These are phyloP conservation scores for Geophilus truncorum DNA, from an alignment of 2,888 invertebrate species.

Conservation along the genomic window DNA sequence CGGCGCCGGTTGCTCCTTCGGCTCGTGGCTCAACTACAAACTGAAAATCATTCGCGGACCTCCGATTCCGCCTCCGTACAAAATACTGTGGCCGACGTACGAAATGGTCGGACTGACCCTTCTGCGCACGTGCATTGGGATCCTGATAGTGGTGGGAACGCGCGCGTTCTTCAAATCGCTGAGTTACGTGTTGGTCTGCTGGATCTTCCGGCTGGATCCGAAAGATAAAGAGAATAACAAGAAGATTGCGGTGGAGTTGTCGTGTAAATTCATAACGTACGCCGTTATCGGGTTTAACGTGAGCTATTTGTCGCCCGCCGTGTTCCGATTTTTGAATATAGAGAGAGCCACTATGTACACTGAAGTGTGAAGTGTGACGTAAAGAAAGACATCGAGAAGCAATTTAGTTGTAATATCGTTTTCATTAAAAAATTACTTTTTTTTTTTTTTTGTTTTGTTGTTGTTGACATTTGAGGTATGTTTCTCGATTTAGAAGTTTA, in stretches of 20 bases:
- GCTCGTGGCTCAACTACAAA: constrained; percentile 79
- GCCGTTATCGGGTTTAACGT: constrained; percentile 73
- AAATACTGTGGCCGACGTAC: constrained; percentile 71
- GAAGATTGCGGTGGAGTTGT: constrained; percentile 71
- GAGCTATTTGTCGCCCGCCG: constrained; percentile 67
- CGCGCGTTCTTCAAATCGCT: constrained; percentile 62
- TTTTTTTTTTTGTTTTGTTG: background rate
- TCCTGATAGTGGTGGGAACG: constrained; percentile 66
- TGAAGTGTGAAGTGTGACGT: constrained; percentile 67
- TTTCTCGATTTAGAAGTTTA: too few species aligned
- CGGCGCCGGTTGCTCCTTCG: constrained; percentile 68
- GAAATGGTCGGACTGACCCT: constrained; percentile 62
- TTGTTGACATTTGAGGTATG: too few species aligned
- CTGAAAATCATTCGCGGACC: constrained; percentile 62
- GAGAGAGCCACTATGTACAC: constrained; percentile 78
- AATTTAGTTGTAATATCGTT: background rate
- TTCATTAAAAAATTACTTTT: background rate
- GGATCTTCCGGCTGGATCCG: constrained; percentile 63
- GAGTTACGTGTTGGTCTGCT: constrained; percentile 65
- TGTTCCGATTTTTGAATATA: constrained; percentile 69
- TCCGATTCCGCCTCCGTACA: constrained; percentile 63
- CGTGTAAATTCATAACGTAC: constrained; percentile 77
- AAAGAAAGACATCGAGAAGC: too few species aligned
- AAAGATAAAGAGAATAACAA: constrained; percentile 55
- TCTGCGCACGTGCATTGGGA: constrained; percentile 68